Evolutionary conservation across 2,888 invertebrate species (phyloP), one percentile per base, ranked within the genome.

Genomic region (Luperina nickerlii): DNA sequence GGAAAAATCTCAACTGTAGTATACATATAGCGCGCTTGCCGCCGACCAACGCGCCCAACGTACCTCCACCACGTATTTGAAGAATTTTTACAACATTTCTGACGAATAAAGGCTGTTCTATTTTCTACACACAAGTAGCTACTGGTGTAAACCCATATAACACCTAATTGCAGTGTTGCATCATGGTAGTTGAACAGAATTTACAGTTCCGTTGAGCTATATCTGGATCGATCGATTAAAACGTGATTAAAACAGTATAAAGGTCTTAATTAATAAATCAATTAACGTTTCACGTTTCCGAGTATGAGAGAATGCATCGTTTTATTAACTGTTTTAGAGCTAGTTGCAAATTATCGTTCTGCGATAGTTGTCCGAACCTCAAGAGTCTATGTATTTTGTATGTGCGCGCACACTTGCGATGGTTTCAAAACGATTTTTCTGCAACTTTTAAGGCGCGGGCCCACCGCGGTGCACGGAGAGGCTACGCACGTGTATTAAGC

Each of bases 1-100:
- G 92, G 91, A 91, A 92, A 92, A 91, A 89, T 90, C 85, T 89
- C 88, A 83, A 83, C 79, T 81, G 78, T 83, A 76, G 75, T 77
- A 68, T 32, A 32, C 32, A 32, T 62, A 78, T 74, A 70, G 78
- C 78, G 45, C 18, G 65, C 20, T 1, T 38, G 5, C 62, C 48
- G 13, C 20, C 66, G 66, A 73, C 51, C 71, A 45, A 62, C 57
- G 24, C 76, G 32, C 38, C 42, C 69, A 42, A 38, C 38, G 2
- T 65, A 67, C 51, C 27, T 32, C 38, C 38, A 73, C 42, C 51
- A 62, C 20, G 70, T 71, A 74, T 87, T 81, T 76, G 38, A 54
- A 69, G 60, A 68, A 54, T 67, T 74, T 82, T 72, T 48, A 32
- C 60, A 74, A 48, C 69, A 74, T 79, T 88, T n/a, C 15, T n/a